Conservation (phyloP, 2,888 invertebrate species). For the Rhyacophila evoluta region DNA sequence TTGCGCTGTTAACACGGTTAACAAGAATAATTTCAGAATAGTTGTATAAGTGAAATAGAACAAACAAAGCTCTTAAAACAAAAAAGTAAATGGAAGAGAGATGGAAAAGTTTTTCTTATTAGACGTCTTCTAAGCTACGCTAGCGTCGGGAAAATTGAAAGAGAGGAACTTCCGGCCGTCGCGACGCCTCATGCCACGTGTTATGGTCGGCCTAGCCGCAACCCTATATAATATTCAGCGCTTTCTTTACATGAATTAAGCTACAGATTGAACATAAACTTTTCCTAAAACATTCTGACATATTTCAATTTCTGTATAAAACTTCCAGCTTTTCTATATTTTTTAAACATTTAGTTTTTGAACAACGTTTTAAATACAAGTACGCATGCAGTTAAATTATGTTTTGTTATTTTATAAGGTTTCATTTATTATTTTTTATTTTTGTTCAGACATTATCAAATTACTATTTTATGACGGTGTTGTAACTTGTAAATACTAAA, state of each 20-base stretch:
- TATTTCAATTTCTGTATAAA: too few species aligned
- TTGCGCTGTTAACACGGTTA: background rate
- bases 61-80: background rate
- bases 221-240: background rate
- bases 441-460: too few species aligned
- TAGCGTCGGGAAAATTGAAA: conserved; percentile 38
- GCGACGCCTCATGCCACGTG: conserved; percentile 1
- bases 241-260: background rate
- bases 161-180: background rate
- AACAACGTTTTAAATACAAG: too few species aligned
- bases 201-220: background rate
- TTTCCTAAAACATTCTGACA: too few species aligned
- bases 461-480: too few species aligned
- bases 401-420: too few species aligned
- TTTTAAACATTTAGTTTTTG: too few species aligned
- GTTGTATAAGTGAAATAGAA: background rate
- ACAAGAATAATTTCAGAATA: background rate
- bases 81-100: background rate
- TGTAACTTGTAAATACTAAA: too few species aligned
- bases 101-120: conserved; percentile 36
- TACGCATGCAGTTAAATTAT: too few species aligned
- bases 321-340: too few species aligned
- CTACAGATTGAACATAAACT: too few species aligned
- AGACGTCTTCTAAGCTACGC: conserved; percentile 33
- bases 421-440: too few species aligned